phyloP scores from a whole-genome alignment of 2,797 vertebrate species.

The Poliocrania exsul region DNA sequence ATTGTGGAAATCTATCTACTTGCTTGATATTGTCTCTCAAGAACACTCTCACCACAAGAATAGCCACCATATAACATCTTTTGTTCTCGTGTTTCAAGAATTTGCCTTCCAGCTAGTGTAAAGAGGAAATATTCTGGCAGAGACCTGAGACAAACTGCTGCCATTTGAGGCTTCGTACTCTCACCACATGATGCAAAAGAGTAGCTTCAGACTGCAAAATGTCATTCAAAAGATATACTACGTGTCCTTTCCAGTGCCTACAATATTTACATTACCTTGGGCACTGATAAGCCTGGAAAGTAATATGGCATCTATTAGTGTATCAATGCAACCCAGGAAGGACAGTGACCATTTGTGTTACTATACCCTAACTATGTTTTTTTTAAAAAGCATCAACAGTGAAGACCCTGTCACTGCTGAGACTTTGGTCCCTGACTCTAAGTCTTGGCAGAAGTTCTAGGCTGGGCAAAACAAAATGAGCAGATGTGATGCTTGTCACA shows the following conservation, averaged over 20 bases:
- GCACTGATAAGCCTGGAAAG: neutral
- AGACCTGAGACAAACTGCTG: neutral
- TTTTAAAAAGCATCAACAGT: neutral
- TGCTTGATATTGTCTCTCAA: neutral
- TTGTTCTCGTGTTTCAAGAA: accelerated
- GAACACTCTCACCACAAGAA: neutral
- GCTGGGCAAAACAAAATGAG: neutral
- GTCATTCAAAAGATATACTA: neutral
- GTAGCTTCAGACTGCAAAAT: neutral
- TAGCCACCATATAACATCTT: neutral
- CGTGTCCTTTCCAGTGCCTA: neutral
- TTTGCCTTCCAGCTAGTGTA: neutral
- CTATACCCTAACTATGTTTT: neutral
- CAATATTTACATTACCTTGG: neutral
- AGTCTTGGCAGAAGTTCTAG: neutral
- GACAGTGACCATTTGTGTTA: neutral
- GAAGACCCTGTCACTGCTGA: neutral
- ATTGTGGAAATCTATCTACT: neutral
- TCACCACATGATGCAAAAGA: neutral
- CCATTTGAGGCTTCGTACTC: neutral
- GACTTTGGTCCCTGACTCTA: neutral
- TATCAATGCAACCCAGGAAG: neutral
- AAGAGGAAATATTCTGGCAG: neutral
- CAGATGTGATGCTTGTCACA: neutral
- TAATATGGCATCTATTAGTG: neutral